Conservation (phyloP, 1,140 invertebrate genomes). For the Procambarus clarkii region DNA sequence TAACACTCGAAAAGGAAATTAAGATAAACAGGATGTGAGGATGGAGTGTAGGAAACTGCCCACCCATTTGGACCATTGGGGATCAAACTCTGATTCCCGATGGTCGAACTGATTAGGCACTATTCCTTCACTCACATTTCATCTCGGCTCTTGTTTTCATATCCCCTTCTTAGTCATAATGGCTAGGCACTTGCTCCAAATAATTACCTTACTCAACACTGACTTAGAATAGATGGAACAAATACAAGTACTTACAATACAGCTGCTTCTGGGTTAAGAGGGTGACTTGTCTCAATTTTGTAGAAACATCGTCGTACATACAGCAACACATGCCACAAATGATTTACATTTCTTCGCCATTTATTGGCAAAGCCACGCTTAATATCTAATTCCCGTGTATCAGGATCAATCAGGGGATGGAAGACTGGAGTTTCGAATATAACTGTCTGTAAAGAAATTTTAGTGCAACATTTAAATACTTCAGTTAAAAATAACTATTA, state of each 20-base stretch:
- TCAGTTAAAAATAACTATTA: not conserved
- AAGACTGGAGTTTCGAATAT: slow-evolving; percentile 90
- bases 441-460: slow-evolving; percentile 81
- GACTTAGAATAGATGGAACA: not conserved
- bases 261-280: slow-evolving; percentile 86
- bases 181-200: too few species aligned
- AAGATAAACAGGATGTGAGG: too few species aligned
- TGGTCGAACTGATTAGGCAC: too few species aligned
- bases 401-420: slow-evolving; percentile 89
- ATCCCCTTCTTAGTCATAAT: too few species aligned
- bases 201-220: too few species aligned
- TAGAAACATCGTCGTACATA: slow-evolving; percentile 89
- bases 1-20: too few species aligned
- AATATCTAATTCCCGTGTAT: slow-evolving; percentile 86
- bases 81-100: too few species aligned
- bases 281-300: slow-evolving; percentile 83
- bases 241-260: slow-evolving; percentile 81
- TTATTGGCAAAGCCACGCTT: slow-evolving; percentile 85
- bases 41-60: too few species aligned
- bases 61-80: too few species aligned
- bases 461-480: not conserved
- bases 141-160: too few species aligned
- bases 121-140: too few species aligned
- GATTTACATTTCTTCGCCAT: slow-evolving; percentile 88
- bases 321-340: slow-evolving; percentile 92